Evolutionary conservation across 2,797 vertebrate species (phyloP), one percentile per base, ranked within the genome.

Genomic region (Diceros bicornis): DNA sequence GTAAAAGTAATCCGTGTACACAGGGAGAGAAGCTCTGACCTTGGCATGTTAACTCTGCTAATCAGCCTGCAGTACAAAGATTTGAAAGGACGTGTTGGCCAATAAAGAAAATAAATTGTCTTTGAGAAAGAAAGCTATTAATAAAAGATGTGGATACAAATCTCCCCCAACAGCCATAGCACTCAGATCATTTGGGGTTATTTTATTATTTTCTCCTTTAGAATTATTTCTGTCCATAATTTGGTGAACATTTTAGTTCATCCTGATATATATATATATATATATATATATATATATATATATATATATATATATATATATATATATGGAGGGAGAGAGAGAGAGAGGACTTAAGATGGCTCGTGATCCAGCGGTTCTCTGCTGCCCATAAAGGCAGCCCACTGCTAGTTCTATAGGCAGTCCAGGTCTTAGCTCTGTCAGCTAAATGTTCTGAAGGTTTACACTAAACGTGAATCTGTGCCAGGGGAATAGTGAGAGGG

Each of bases 51-150:
- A 79, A 61, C 16, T 50, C 64, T 71, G n/a, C 69, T 87, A 37
- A 86, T 25, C 18, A 20, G 37, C 29, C 66, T 18, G 6, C 27
- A 52, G 32, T 57, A 44, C 50, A 61, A 27, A 94, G 55, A 59
- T 88, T 86, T 94, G 77, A 88, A 83, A 85, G 25, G 62, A 92
- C 86, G 21, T 52, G 7, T 77, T 68, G 37, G 44, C 37, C 52
- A 85, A 34, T 50, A 81, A 90, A 55, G 64, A 69, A 92, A 82
- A 71, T 37, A 83, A 75, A 74, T 64, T 41, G 20, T 88, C 64
- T 88, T 92, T 83, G 82, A 78, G 52, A 88, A 90, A 62, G 32
- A 96, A 94, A 87, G 34, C 83, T 81, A 21, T 85, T 89, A 87
- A 92, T 23, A 75, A 87, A 52, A 93, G 93, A 29, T 9, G 41